Percentiles rank a stretch among this genome's conserved stretches.
Conservation (phyloP, 2,797 vertebrate genomes). For the Stomatorhinus walkeri region DNA sequence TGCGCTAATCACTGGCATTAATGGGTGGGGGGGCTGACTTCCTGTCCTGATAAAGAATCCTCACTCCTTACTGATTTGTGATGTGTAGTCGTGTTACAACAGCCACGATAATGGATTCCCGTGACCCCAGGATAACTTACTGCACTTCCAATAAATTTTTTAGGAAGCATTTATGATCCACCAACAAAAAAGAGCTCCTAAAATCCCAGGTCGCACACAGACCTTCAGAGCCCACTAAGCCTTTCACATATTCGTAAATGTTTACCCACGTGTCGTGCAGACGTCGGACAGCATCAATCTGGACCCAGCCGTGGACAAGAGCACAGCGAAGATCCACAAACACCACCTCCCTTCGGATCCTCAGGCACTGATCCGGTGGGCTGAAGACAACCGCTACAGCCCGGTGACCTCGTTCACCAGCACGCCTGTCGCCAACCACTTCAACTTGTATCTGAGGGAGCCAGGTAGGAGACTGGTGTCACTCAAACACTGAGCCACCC, state of each 20-base stretch:
- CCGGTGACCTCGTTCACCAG: conserved; percentile 83
- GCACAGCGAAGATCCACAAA: conserved; percentile 50
- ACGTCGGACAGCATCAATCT: conserved; percentile 78
- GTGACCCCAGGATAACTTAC: neutral
- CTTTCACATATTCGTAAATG: neutral
- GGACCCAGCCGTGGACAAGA: conserved; percentile 64
- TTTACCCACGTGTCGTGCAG: conserved; percentile 49
- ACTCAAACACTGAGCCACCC: neutral
- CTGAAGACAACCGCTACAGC: conserved; percentile 60
- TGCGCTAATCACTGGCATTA: neutral
- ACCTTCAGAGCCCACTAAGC: neutral
- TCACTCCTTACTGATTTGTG: neutral
- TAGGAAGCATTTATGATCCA: neutral
- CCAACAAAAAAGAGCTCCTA: neutral
- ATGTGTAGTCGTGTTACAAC: neutral
- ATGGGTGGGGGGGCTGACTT: neutral
- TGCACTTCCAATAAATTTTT: neutral
- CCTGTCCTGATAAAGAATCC: neutral
- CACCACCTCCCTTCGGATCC: conserved; percentile 63
- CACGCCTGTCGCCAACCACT: conserved; percentile 80
- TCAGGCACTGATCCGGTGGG: conserved; percentile 81
- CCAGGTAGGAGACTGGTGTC: conserved; percentile 55
- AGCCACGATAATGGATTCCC: neutral
- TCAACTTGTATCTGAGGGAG: conserved; percentile 74
- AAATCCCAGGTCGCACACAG: neutral